Evolutionary conservation across 2,888 invertebrate species (phyloP).

Genomic region (Melipona bicolor): DNA sequence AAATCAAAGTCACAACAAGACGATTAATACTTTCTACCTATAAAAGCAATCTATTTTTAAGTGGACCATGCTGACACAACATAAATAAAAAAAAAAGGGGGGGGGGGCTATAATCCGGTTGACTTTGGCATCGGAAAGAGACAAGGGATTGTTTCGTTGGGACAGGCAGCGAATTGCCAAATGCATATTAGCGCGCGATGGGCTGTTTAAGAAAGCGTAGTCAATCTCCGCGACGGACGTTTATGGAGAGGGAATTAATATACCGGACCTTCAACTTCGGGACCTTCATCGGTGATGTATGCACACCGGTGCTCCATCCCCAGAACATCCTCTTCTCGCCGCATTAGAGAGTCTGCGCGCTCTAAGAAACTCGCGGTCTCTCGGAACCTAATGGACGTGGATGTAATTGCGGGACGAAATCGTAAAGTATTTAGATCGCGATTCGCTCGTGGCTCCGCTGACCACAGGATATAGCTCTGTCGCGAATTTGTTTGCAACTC

Average conservation of each 20-base stretch:
- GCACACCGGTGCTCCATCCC: slow-evolving; percentile 79
- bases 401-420: slow-evolving; percentile 56
- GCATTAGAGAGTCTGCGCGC: slow-evolving; percentile 8
- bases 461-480: slow-evolving; percentile 31
- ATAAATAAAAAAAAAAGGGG: background rate
- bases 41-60: slow-evolving; percentile 48
- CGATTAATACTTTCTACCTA: slow-evolving; percentile 32
- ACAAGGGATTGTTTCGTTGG: slow-evolving; percentile 45
- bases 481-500: slow-evolving; percentile 11
- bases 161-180: slow-evolving; percentile 79
- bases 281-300: slow-evolving; percentile 82
- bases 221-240: slow-evolving; percentile 83
- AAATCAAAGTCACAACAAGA: background rate
- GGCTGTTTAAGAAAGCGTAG: slow-evolving; percentile 83
- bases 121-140: slow-evolving; percentile 32
- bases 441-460: slow-evolving; percentile 15
- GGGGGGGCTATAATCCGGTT: slow-evolving; percentile 14
- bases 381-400: slow-evolving; percentile 44
- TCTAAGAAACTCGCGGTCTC: slow-evolving; percentile 39
- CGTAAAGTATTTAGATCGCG: slow-evolving; percentile 49
- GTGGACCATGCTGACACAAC: slow-evolving; percentile 50
- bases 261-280: slow-evolving; percentile 81
- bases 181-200: slow-evolving; percentile 82
- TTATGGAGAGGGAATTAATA: slow-evolving; percentile 84
- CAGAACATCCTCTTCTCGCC: slow-evolving; percentile 33